Conservation (phyloP, 2,113 vertebrate species). For the Syngnathoides biaculeatus region DNA sequence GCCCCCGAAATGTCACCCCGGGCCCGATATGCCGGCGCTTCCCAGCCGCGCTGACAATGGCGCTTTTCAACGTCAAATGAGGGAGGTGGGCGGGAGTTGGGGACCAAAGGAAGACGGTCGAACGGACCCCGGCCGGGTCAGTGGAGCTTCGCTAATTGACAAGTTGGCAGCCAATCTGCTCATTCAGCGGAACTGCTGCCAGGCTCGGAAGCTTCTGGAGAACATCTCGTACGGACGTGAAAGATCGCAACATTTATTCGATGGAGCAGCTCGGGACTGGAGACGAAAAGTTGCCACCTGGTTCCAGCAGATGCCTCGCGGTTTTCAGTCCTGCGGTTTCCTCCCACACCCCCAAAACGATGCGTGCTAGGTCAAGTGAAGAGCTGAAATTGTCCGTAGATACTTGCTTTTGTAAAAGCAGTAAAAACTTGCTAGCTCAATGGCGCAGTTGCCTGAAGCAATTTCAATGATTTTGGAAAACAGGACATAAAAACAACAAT, state of each 20-base stretch:
- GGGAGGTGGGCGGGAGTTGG: background rate
- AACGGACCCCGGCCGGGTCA: constrained; percentile 55
- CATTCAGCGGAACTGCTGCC: constrained; percentile 24
- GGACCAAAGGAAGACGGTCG: constrained; percentile 44
- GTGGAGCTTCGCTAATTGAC: constrained; percentile 50
- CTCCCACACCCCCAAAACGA: too few relatives aligned
- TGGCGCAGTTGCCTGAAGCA: too few relatives aligned
- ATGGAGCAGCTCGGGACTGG: background rate
- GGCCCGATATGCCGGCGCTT: constrained; percentile 35
- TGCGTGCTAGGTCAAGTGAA: too few relatives aligned
- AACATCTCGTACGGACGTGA: background rate
- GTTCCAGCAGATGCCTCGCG: too few relatives aligned
- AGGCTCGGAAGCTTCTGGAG: constrained; percentile 23
- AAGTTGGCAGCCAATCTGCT: constrained; percentile 35
- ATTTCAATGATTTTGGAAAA: too few relatives aligned
- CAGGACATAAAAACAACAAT: too few relatives aligned
- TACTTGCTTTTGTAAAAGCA: too few relatives aligned
- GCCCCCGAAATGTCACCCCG: constrained; percentile 15
- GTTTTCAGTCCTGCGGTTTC: too few relatives aligned
- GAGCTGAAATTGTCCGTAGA: too few relatives aligned
- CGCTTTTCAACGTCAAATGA: constrained; percentile 64
- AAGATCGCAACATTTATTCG: background rate
- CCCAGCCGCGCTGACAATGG: constrained; percentile 57
- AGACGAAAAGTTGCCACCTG: too few relatives aligned
- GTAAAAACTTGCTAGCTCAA: too few relatives aligned